Conservation (phyloP, 2,888 invertebrate species). For the Sinelater perroti region DNA sequence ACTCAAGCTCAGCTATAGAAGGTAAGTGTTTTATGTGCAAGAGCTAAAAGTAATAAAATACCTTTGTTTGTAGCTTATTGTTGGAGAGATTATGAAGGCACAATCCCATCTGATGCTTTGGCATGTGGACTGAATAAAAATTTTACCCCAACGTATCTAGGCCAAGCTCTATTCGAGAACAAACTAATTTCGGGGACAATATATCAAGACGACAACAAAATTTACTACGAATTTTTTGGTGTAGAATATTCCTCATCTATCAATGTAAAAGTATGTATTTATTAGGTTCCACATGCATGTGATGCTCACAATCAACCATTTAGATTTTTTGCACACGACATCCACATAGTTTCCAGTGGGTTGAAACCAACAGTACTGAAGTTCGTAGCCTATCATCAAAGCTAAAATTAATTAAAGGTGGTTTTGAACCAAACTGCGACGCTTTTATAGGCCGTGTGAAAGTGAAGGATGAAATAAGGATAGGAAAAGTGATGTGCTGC, state of each 20-base stretch:
- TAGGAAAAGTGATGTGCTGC: neutral
- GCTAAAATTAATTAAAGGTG: neutral
- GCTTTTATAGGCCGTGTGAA: neutral
- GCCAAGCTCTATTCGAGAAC: neutral
- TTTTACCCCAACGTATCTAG: neutral
- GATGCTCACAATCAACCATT: neutral
- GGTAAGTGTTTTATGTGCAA: too few species aligned
- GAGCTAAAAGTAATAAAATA: too few species aligned
- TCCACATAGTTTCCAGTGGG: neutral
- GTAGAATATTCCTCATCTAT: neutral
- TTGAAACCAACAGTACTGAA: neutral
- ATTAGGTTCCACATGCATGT: neutral
- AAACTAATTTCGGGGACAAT: neutral
- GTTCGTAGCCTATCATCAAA: neutral
- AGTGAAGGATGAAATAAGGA: neutral
- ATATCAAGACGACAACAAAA: neutral
- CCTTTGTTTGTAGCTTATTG: neutral
- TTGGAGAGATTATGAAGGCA: neutral
- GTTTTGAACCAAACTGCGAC: neutral
- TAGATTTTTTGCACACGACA: neutral
- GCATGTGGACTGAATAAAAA: neutral
- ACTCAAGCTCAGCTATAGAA: too few species aligned
- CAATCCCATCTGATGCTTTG: neutral
- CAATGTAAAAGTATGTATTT: neutral
- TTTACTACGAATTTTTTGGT: slow-evolving; percentile 7